Base-by-base conservation (phyloP, 23 tunicate genomes). In the Ciona savignyi region DNA sequence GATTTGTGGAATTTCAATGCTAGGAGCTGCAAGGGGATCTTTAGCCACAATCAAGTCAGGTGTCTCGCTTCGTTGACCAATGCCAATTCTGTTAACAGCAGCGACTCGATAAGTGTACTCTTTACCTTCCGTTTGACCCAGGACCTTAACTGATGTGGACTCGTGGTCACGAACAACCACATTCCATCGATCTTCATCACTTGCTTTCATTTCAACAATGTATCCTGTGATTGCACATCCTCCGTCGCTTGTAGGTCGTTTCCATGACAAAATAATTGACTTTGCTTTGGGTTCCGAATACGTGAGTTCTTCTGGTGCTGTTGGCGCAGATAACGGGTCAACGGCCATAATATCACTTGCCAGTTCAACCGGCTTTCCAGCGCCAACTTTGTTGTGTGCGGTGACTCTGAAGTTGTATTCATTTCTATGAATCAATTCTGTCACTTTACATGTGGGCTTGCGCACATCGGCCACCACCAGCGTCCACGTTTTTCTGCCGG, bases 301-400 rank as follows among this genome's bases (percentile, higher is more conserved):
- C 31, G 78, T n/a, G 1, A 77, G 79, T 21, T 86, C 81, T 1
- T 86, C 77, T 2, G 94, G 94, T 4, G 77, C 35, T 23, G 78
- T 67, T 21, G 98, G 98, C 23, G 71, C 78, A 20, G 83, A 63
- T 42, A 90, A 66, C 21, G 97, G 97, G 48, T 90, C 97, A n/a
- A 79, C 62, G 23, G 83, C 88, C 72, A 90, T 90, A 20, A 90
- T 88, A 20, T 60, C 73, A 29, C 72, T 60, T 22, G 89, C 67
- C 27, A 78, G 63, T 28, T 63, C 70, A 70, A 80, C 70, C 35
- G 77, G 80, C 70, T 86, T 80, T 27, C 93, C 80, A 21, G 70
- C 68, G 42, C 98, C 98, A 9, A 93, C 98, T 56, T 85, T 88
- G 82, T 93, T 93, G 2, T 83, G 78, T 23, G 98, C 93, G 33